These are phyloP conservation scores for Manis pentadactyla DNA, from an alignment of 2,797 vertebrate species.

Conservation along the genomic window DNA sequence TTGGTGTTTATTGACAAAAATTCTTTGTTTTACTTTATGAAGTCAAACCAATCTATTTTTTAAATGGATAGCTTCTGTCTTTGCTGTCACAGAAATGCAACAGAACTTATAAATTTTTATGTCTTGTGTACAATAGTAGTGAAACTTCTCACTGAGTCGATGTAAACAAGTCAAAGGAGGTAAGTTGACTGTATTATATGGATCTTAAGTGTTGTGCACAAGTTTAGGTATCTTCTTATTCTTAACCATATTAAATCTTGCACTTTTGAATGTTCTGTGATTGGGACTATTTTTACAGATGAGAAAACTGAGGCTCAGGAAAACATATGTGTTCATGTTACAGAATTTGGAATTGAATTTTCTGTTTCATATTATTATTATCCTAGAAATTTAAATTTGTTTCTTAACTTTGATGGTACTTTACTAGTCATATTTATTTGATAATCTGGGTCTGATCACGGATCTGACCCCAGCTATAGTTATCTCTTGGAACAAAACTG, in stretches of 20 bases:
- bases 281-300: background rate
- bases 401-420: background rate
- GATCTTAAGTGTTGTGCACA: background rate
- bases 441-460: background rate
- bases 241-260: background rate
- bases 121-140: background rate
- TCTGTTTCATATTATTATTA: background rate
- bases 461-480: background rate
- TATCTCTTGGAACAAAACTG: background rate
- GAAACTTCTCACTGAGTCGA: background rate
- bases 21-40: background rate
- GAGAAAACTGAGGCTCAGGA: background rate
- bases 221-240: background rate
- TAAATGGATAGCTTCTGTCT: background rate
- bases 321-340: background rate
- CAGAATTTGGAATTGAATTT: background rate
- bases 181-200: background rate
- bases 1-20: background rate
- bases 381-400: background rate
- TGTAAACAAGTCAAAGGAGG: background rate
- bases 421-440: background rate
- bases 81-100: background rate
- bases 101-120: background rate
- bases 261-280: background rate
- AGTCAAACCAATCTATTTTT: background rate